These are phyloP conservation scores for Netelia inedita DNA, from an alignment of 2,888 invertebrate genomes.

Conservation along the genomic window DNA sequence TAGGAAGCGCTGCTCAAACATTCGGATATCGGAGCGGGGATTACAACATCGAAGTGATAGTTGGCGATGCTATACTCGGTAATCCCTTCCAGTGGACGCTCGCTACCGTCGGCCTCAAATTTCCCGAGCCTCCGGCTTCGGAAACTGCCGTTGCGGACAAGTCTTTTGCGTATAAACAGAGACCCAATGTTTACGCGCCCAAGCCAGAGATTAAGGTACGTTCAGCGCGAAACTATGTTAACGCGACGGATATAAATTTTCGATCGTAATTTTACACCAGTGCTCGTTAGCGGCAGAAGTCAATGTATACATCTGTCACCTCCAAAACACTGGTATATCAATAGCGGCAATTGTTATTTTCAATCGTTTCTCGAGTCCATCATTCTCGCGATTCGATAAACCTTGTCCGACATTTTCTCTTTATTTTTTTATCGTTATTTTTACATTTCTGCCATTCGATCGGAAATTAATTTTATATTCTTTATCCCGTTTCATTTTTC, in stretches of 20 bases:
- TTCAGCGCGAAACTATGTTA: background rate
- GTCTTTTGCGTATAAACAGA: conserved; percentile 77
- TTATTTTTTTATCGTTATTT: no score
- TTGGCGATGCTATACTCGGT: conserved; percentile 96
- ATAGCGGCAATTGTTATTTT: conserved; percentile 64
- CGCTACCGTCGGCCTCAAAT: conserved; percentile 91
- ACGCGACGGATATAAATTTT: no score
- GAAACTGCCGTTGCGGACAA: conserved; percentile 76
- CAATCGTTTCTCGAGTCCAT: conserved; percentile 6
- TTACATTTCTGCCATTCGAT: no score
- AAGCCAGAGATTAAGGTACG: conserved; percentile 88
- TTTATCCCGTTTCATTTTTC: conserved; percentile 72
- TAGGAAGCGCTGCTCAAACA: conserved; percentile 92
- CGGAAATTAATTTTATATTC: background rate
- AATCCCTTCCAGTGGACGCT: conserved; percentile 96
- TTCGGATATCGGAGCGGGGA: conserved; percentile 91
- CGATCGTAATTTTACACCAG: conserved; percentile 72
- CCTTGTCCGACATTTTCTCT: conserved; percentile 52
- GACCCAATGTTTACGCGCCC: conserved; percentile 84
- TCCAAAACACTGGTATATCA: conserved; percentile 84
- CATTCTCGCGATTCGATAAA: conserved; percentile 20
- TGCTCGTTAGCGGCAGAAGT: conserved; percentile 81
- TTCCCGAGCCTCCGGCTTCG: conserved; percentile 84
- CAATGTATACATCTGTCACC: conserved; percentile 77
- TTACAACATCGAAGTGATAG: conserved; percentile 93